Conservation (phyloP, 1,140 invertebrate genomes). For the Platyura marginata region DNA sequence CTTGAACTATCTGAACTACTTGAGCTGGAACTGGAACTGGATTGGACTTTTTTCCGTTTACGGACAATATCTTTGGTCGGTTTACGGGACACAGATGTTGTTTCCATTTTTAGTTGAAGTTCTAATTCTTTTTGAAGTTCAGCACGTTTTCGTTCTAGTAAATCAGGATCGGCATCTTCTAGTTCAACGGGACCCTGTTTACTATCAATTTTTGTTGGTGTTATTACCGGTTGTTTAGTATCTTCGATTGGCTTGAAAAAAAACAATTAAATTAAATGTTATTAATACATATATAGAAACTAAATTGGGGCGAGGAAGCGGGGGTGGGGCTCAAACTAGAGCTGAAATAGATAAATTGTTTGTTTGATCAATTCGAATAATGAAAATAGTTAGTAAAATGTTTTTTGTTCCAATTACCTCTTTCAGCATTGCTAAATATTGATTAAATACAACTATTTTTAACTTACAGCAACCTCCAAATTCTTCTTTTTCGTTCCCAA, state of each 20-base stretch:
- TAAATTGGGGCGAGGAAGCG: no score
- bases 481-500: slow-evolving; percentile 47
- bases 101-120: slow-evolving; percentile 49
- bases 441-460: no score
- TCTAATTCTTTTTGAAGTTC: slow-evolving; percentile 60
- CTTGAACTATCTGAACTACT: slow-evolving; percentile 38
- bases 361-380: no score
- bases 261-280: no score
- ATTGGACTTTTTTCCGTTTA: slow-evolving; percentile 43
- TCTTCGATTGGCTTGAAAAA: not conserved
- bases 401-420: slow-evolving; percentile 16
- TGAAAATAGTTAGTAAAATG: not conserved
- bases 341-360: no score
- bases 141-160: slow-evolving; percentile 53
- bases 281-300: no score
- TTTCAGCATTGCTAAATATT: not conserved
- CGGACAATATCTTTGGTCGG: slow-evolving; percentile 31
- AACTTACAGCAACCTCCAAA: not conserved
- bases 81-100: slow-evolving; percentile 30
- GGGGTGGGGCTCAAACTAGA: no score
- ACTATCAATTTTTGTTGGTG: not conserved
- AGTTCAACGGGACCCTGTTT: slow-evolving; percentile 58
- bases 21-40: slow-evolving; percentile 42
- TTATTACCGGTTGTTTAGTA: not conserved
- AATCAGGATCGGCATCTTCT: slow-evolving; percentile 67